A percentile compares a stretch with the other conserved stretches of the same genome.
These are phyloP conservation scores for Lepidothrix coronata DNA, from an alignment of 2,113 vertebrate genomes.

Conservation along the genomic window DNA sequence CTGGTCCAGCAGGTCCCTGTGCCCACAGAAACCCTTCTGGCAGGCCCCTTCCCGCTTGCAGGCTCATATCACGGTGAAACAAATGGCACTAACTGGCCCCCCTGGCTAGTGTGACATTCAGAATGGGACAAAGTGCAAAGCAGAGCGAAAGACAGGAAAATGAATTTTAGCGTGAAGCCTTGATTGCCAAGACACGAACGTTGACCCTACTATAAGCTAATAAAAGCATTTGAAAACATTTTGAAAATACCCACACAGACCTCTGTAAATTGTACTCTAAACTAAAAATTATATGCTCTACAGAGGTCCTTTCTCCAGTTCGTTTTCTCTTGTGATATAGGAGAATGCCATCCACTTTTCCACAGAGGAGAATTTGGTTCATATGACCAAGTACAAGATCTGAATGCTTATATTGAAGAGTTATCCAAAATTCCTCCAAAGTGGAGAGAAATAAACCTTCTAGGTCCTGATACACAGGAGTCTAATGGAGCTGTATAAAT, in stretches of 20 bases:
- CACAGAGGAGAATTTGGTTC: background rate
- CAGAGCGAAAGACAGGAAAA: background rate
- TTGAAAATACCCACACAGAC: background rate
- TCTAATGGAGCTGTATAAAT: background rate
- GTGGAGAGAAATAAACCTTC: background rate
- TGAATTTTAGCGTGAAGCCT: background rate
- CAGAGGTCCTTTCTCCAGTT: background rate
- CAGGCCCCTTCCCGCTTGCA: background rate
- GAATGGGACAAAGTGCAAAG: background rate
- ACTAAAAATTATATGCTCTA: background rate
- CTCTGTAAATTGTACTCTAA: background rate
- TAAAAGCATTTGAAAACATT: background rate
- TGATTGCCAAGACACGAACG: background rate
- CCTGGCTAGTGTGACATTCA: background rate
- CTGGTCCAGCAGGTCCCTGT: background rate
- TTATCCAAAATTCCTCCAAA: background rate
- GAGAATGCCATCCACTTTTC: background rate
- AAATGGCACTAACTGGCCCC: background rate
- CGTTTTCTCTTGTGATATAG: background rate
- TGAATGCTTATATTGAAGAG: background rate
- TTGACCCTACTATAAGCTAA: background rate
- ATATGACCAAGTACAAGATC: background rate
- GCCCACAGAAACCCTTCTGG: background rate
- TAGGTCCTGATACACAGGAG: background rate
- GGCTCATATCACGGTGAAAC: background rate